Percentiles rank a stretch among this genome's conserved stretches.
phyloP scores from a whole-genome alignment of 1,140 invertebrate genomes.

The Bombus superbus region DNA sequence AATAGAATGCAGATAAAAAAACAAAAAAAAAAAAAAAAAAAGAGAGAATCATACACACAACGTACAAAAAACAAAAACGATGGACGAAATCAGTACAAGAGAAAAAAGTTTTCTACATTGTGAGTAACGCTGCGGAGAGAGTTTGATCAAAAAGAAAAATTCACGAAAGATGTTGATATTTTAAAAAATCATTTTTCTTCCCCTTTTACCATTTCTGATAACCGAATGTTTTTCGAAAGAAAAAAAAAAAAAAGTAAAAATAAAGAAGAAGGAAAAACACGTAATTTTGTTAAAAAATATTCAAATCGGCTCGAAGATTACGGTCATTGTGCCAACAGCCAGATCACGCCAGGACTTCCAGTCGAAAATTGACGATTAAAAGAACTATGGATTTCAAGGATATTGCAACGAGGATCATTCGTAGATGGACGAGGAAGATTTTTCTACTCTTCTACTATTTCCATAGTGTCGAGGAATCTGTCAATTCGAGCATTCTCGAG shows the following conservation, averaged over 20 bases:
- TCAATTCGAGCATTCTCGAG: background rate
- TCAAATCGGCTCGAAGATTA: constrained; percentile 12
- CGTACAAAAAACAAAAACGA: background rate
- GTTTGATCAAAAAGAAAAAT: background rate
- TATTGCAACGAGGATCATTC: background rate
- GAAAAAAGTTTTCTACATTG: background rate
- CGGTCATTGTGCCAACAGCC: constrained; percentile 30
- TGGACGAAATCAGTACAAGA: no score
- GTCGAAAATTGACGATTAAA: background rate
- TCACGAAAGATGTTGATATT: background rate
- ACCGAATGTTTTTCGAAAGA: background rate
- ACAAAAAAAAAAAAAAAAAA: background rate
- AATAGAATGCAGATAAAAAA: background rate
- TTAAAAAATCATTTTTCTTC: background rate
- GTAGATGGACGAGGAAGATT: background rate
- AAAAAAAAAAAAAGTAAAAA: no score
- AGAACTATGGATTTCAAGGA: background rate
- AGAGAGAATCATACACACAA: background rate
- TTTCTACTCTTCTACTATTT: background rate
- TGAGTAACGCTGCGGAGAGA: background rate
- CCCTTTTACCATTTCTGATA: no score
- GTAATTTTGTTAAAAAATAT: background rate
- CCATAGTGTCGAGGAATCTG: background rate
- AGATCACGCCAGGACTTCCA: constrained; percentile 4
- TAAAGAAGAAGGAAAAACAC: background rate